Percentiles rank a stretch among this genome's conserved stretches.
Conservation (phyloP, 30 jellyfish, hydroid and myxozoan species). For the Rhopilema esculentum region DNA sequence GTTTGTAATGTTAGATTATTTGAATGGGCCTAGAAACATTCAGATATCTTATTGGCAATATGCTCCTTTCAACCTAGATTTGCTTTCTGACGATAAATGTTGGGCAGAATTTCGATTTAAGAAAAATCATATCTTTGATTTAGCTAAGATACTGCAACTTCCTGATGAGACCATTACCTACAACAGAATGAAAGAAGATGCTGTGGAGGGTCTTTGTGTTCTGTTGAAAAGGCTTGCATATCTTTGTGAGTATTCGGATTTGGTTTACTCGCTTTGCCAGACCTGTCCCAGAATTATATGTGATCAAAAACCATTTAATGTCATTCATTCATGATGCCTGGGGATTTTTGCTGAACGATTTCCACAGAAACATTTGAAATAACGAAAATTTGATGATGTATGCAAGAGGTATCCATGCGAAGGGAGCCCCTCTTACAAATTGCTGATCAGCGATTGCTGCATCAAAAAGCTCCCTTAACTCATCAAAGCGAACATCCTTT, state of each 20-base stretch:
- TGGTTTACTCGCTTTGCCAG: no score
- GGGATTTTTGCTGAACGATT: not conserved
- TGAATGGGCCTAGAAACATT: constrained; percentile 1
- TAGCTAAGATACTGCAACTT: not conserved
- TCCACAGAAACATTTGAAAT: not conserved
- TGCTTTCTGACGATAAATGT: no score
- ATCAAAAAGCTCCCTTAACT: no score
- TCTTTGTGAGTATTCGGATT: not conserved
- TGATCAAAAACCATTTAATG: no score
- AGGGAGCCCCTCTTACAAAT: not conserved
- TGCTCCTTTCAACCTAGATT: no score
- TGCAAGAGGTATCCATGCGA: constrained; percentile 1
- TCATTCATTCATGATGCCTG: not conserved
- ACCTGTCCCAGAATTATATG: no score
- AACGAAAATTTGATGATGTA: not conserved
- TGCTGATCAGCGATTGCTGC: no score
- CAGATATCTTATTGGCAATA: no score
- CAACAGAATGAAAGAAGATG: not conserved
- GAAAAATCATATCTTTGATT: constrained; percentile 1
- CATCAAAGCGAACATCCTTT: no score
- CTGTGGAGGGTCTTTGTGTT: not conserved
- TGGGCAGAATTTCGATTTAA: no score
- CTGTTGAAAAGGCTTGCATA: constrained; percentile 3
- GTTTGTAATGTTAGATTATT: not conserved
- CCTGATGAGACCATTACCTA: not conserved